Evolutionary conservation across 2,888 invertebrate species (phyloP).

Genomic region (Lacanobia oleracea): DNA sequence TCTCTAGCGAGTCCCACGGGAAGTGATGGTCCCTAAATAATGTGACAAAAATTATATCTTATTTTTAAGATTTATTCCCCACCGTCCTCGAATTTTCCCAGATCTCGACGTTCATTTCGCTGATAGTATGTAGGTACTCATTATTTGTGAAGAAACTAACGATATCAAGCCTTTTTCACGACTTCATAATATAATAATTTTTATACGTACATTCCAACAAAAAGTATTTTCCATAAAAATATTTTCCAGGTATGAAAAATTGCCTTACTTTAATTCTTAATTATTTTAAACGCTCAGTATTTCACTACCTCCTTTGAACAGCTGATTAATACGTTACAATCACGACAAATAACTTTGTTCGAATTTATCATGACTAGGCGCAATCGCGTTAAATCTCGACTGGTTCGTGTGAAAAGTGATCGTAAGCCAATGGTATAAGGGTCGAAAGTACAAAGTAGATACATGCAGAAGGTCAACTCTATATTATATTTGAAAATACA

Average conservation of each 20-base stretch:
- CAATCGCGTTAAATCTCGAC: slow-evolving; percentile 55
- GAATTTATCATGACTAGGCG: slow-evolving; percentile 51
- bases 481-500: background rate
- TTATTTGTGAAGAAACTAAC: no score
- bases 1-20: no score
- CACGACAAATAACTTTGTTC: slow-evolving; percentile 45
- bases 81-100: no score
- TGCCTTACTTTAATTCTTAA: slow-evolving; percentile 20
- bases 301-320: slow-evolving; percentile 39
- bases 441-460: slow-evolving; percentile 16
- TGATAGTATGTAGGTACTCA: no score
- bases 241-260: slow-evolving; percentile 11
- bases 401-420: slow-evolving; percentile 64
- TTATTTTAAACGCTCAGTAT: slow-evolving; percentile 32
- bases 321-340: slow-evolving; percentile 54
- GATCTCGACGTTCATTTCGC: no score
- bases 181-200: background rate
- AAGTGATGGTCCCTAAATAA: no score
- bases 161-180: no score
- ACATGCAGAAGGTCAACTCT: background rate
- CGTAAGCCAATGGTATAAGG: slow-evolving; percentile 70
- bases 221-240: background rate
- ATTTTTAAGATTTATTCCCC: no score
- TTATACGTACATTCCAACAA: background rate
- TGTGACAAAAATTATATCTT: no score